Percentiles rank a stretch among this genome's conserved stretches.
Evolutionary conservation across 2,113 vertebrate genomes (phyloP).

Genomic region (Polypterus bichir): DNA sequence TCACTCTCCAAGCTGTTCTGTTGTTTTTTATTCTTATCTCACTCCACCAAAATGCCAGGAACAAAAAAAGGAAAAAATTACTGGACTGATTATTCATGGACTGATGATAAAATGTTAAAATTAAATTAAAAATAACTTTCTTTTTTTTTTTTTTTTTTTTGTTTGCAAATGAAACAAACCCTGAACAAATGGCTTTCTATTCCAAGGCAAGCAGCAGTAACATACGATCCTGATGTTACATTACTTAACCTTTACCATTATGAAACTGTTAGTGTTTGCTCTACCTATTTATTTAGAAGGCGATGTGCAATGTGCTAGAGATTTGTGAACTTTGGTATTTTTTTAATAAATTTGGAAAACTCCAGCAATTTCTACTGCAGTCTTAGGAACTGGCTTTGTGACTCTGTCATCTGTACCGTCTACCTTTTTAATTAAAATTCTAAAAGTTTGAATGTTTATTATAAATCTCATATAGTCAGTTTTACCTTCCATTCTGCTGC

Average conservation of each 20-base stretch:
- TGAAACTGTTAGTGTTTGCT: background rate
- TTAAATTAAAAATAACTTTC: conserved; percentile 53
- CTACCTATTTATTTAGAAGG: conserved; percentile 15
- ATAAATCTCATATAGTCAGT: too few relatives aligned
- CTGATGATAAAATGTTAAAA: conserved; percentile 60
- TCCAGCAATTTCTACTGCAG: too few relatives aligned
- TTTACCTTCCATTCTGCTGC: too few relatives aligned
- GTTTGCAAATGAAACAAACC: conserved; percentile 26
- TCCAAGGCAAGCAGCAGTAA: conserved; percentile 8
- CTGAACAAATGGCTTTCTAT: background rate
- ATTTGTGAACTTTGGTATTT: background rate
- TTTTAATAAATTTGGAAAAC: too few relatives aligned
- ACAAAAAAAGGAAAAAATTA: conserved; percentile 72
- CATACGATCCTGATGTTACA: conserved; percentile 22
- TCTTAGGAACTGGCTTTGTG: too few relatives aligned
- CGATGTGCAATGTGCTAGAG: conserved; percentile 12
- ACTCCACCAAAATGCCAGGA: conserved; percentile 90
- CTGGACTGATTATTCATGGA: conserved; percentile 66
- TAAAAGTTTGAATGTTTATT: too few relatives aligned
- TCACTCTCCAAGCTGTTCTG: conserved; percentile 80
- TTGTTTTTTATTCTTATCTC: conserved; percentile 91
- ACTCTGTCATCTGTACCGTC: too few relatives aligned
- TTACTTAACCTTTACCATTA: conserved; percentile 22
- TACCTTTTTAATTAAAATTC: too few relatives aligned
- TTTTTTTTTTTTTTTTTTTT: conserved; percentile 22